These are phyloP conservation scores for Criorhina ranunculi DNA, from an alignment of 2,888 invertebrate genomes.

Conservation along the genomic window DNA sequence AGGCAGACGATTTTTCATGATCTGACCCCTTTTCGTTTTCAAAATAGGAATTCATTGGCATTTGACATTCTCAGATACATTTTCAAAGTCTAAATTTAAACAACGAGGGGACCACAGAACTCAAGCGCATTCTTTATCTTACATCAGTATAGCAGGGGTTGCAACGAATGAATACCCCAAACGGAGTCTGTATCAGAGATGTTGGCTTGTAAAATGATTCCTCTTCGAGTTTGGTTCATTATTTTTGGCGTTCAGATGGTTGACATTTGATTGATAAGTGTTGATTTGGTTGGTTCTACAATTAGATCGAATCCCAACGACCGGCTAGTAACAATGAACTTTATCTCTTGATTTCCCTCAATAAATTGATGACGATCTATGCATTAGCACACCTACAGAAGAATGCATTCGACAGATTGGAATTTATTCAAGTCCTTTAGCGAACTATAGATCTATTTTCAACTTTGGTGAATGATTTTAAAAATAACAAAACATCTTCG, in stretches of 20 bases:
- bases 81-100: constrained; percentile 54
- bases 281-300: constrained; percentile 22
- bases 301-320: constrained; percentile 22
- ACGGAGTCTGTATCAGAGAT: background rate
- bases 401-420: constrained; percentile 64
- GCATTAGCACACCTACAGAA: constrained; percentile 37
- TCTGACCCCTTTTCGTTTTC: constrained; percentile 48
- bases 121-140: background rate
- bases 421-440: constrained; percentile 60
- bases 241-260: constrained; percentile 36
- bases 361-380: constrained; percentile 33
- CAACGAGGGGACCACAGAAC: constrained; percentile 2
- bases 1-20: background rate
- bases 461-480: constrained; percentile 44
- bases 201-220: constrained; percentile 1
- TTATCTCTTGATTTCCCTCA: background rate
- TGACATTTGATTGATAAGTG: constrained; percentile 51
- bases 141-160: background rate
- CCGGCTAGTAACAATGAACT: constrained; percentile 59
- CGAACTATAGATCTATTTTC: constrained; percentile 55
- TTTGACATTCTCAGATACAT: constrained; percentile 50
- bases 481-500: constrained; percentile 4
- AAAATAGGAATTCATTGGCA: constrained; percentile 66
- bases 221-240: background rate
- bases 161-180: background rate